phyloP scores from a whole-genome alignment of 2,888 invertebrate genomes.

The Macrophya annulata region DNA sequence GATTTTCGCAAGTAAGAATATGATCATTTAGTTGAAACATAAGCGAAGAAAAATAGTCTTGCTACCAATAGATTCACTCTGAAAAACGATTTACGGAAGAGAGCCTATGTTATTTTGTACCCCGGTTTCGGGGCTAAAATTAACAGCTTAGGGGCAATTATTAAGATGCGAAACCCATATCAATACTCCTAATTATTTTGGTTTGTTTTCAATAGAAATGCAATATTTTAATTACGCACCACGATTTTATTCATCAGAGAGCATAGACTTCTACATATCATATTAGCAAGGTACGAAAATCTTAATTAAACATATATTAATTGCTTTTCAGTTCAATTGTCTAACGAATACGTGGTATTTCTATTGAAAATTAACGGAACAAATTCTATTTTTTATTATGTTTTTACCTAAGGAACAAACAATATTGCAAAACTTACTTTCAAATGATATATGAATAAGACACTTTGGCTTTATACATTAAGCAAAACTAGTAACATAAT shows the following conservation, averaged over 20 bases:
- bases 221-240: neutral
- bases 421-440: conserved; percentile 7
- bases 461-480: conserved; percentile 4
- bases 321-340: conserved; percentile 18
- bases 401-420: neutral
- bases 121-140: conserved; percentile 5
- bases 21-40: conserved; percentile 7
- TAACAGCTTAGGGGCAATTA: conserved; percentile 4
- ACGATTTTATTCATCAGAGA: conserved; percentile 13
- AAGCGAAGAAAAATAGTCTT: neutral
- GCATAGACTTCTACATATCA: conserved; percentile 13
- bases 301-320: conserved; percentile 2
- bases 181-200: conserved; percentile 9
- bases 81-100: conserved; percentile 4
- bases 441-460: neutral
- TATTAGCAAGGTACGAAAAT: neutral
- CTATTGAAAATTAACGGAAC: conserved; percentile 8
- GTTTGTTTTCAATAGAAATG: conserved; percentile 3
- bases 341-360: neutral
- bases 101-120: conserved; percentile 12
- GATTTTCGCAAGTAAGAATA: neutral
- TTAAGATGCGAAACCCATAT: neutral
- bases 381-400: neutral
- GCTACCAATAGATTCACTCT: neutral
- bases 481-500: conserved; percentile 21